Conservation (phyloP, 1,140 invertebrate genomes). For the Drosophila paulistorum region DNA sequence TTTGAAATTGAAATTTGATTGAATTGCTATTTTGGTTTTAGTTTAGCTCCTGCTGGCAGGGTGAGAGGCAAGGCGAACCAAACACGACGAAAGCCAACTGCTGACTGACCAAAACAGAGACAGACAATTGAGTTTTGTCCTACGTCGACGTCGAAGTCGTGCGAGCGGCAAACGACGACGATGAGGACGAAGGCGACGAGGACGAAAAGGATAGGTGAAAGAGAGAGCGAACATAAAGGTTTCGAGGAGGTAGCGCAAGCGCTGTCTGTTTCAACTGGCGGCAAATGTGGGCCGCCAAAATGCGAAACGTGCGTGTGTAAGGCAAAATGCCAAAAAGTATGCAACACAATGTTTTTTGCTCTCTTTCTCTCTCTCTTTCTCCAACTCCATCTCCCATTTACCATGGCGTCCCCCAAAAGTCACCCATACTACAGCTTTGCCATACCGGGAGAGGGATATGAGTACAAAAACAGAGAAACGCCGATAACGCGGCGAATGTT, state of each 20-base stretch:
- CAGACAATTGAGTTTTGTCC: conserved; percentile 76
- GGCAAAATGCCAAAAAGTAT: conserved; percentile 77
- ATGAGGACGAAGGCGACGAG: conserved; percentile 5
- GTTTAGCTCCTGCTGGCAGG: conserved; percentile 50
- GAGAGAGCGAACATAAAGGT: conserved; percentile 25
- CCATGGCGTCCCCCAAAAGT: background rate
- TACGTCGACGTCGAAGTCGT: conserved; percentile 36
- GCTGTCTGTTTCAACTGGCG: conserved; percentile 22
- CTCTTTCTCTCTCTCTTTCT: background rate
- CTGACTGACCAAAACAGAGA: conserved; percentile 83
- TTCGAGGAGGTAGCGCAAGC: conserved; percentile 54
- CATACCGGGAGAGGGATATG: conserved; percentile 64
- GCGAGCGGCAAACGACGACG: background rate
- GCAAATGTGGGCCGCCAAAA: conserved; percentile 78
- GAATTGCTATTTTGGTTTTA: conserved; percentile 34
- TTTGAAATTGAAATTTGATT: conserved; percentile 19
- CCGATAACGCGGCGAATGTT: conserved; percentile 70
- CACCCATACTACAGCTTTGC: background rate
- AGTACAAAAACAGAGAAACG: conserved; percentile 82
- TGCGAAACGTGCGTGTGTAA: conserved; percentile 77
- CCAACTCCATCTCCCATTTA: background rate
- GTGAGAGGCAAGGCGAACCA: conserved; percentile 59
- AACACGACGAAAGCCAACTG: conserved; percentile 82
- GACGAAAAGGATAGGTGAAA: conserved; percentile 20
- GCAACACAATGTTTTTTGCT: conserved; percentile 66